Conservation (phyloP, 2,888 invertebrate species). For the Acrobasis consociella region DNA sequence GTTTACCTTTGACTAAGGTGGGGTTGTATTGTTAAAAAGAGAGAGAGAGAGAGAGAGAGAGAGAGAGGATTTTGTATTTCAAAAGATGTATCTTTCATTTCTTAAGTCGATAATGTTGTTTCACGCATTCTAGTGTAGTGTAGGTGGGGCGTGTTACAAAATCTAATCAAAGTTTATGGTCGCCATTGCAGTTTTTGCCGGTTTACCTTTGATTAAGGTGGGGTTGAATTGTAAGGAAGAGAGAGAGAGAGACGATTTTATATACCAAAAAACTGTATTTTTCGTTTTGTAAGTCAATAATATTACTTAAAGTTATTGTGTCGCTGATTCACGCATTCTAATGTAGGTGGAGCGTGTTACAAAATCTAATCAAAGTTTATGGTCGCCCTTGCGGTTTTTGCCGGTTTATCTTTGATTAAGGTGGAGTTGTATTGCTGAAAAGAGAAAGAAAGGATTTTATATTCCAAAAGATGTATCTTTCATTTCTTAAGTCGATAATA, state of each 20-base stretch:
- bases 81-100: neutral
- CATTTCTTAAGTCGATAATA: neutral
- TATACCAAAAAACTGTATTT: too few species aligned
- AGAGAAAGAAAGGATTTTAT: neutral
- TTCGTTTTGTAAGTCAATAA: neutral
- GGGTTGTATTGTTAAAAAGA: neutral
- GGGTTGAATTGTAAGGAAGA: too few species aligned
- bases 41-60: neutral
- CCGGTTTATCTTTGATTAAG: constrained; percentile 55
- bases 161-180: too few species aligned
- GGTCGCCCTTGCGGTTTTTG: constrained; percentile 73
- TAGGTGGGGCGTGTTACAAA: too few species aligned
- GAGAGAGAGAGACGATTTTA: too few species aligned
- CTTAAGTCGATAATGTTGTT: too few species aligned
- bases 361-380: constrained; percentile 81
- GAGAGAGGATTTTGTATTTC: neutral
- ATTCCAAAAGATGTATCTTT: neutral
- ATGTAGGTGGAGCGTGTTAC: constrained; percentile 55
- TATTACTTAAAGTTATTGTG: neutral
- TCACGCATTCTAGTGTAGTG: too few species aligned
- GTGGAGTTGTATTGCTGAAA: neutral
- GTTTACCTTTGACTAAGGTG: constrained; percentile 51
- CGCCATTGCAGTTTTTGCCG: too few species aligned
- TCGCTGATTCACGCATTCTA: constrained; percentile 65
- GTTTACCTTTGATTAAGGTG: too few species aligned